Conservation (phyloP, 2,113 vertebrate species). For the Antennarius striatus region DNA sequence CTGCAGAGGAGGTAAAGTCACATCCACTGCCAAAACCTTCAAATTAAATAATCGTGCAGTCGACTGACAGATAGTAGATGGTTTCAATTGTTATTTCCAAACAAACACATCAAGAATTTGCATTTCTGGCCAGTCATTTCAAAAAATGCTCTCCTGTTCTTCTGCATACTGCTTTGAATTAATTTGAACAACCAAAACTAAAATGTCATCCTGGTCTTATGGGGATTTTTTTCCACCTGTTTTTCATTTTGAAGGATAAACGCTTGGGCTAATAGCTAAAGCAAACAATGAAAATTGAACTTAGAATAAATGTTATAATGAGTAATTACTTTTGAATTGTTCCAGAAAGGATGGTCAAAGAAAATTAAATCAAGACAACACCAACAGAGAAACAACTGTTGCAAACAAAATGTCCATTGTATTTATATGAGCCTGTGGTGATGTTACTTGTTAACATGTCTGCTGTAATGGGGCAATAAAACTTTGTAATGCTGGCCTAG, state of each 20-base stretch:
- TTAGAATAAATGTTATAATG: neutral
- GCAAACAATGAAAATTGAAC: neutral
- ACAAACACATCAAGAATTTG: no score
- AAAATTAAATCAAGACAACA: neutral
- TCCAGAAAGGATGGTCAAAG: neutral
- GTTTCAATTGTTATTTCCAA: no score
- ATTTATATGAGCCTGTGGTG: neutral
- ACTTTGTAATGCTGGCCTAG: constrained; percentile 15
- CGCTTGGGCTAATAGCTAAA: no score
- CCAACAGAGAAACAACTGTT: neutral
- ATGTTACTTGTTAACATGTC: constrained; percentile 13
- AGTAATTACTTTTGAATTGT: neutral
- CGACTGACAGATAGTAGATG: neutral
- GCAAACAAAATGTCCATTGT: constrained; percentile 20
- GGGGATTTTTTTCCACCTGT: neutral
- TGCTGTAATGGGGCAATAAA: constrained; percentile 21
- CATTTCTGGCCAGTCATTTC: no score
- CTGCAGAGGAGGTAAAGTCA: no score
- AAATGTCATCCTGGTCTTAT: neutral
- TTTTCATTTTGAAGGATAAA: neutral
- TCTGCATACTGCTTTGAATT: no score
- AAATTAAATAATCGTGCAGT: neutral
- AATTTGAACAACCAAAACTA: neutral
- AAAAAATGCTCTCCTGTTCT: no score
- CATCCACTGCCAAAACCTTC: neutral